Conservation (phyloP, 1,140 invertebrate species). For the Armadillidium nasatum region DNA sequence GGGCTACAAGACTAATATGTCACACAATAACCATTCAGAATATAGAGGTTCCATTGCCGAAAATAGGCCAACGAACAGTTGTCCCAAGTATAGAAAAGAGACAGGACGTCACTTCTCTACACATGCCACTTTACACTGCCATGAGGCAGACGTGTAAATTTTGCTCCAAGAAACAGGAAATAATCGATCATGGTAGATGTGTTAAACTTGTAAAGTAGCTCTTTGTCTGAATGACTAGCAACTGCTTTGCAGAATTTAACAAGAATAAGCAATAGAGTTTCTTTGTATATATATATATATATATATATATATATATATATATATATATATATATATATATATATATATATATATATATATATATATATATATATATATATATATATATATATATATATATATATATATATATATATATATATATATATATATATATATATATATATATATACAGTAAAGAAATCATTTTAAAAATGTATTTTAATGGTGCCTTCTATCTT, state of each 20-base stretch:
- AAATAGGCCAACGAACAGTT: slow-evolving; percentile 18
- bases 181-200: slow-evolving; percentile 17
- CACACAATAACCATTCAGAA: not conserved
- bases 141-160: slow-evolving; percentile 25
- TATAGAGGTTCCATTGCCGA: not conserved
- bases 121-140: not conserved
- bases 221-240: slow-evolving; percentile 50
- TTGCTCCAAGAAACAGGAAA: slow-evolving; percentile 19
- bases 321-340: not conserved
- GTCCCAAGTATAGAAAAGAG: not conserved
- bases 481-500: not conserved
- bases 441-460: no score
- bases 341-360: not conserved
- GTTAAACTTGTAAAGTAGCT: slow-evolving; percentile 23
- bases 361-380: not conserved
- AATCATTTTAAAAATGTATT: not conserved
- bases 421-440: not conserved
- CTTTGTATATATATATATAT: not conserved
- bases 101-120: not conserved
- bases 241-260: not conserved
- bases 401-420: not conserved
- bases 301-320: not conserved
- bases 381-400: not conserved
- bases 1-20: not conserved
- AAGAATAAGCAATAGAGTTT: not conserved